phyloP scores from a whole-genome alignment of 2,113 vertebrate species.

The Heterotis niloticus region DNA sequence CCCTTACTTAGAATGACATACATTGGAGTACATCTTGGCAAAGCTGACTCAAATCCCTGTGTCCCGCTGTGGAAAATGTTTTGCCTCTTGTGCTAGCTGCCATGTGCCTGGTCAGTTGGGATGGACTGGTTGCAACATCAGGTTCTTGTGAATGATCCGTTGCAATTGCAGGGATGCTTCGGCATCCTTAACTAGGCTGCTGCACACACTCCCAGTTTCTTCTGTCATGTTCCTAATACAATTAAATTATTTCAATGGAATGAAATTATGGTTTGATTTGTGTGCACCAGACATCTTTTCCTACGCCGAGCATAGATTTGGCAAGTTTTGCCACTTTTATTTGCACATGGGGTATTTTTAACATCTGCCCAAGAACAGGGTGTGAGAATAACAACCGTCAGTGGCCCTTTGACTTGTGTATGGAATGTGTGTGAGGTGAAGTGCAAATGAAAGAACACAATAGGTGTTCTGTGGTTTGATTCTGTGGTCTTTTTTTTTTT shows the following conservation, averaged over 20 bases:
- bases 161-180: not conserved
- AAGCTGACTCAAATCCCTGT: too few relatives aligned
- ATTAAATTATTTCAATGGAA: not conserved
- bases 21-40: too few relatives aligned
- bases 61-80: too few relatives aligned
- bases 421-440: not conserved
- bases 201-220: too few relatives aligned
- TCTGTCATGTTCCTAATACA: not conserved
- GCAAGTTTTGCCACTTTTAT: not conserved
- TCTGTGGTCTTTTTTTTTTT: too few relatives aligned
- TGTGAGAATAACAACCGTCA: slow-evolving; percentile 9
- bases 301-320: not conserved
- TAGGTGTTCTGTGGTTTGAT: not conserved
- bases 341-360: slow-evolving; percentile 6
- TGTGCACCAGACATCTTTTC: not conserved
- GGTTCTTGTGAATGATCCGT: too few relatives aligned
- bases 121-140: too few relatives aligned
- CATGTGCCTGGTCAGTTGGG: too few relatives aligned
- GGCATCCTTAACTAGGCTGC: not conserved
- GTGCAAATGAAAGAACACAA: not conserved
- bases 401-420: not conserved
- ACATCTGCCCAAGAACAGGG: not conserved
- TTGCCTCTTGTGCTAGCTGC: too few relatives aligned
- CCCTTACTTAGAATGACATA: too few relatives aligned
- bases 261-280: not conserved